Percentiles rank a stretch among this genome's conserved stretches.
Evolutionary conservation across 2,888 invertebrate species (phyloP).

Genomic region (Eupithecia inturbata): DNA sequence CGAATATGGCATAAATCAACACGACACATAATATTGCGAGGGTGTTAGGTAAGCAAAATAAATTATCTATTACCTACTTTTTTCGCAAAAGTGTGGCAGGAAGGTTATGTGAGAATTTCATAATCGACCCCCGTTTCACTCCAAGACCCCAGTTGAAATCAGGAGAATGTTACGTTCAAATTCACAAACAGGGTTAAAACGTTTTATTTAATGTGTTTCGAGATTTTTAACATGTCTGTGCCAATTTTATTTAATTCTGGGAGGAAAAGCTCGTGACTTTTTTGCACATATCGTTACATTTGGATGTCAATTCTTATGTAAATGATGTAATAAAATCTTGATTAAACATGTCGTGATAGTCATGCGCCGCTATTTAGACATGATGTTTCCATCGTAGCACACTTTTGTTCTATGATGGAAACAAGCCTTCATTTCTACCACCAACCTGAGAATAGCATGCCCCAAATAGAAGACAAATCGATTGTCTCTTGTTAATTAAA

Average conservation of each 20-base stretch:
- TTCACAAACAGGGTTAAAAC: not conserved
- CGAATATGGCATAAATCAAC: too few relatives aligned
- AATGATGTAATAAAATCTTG: too few relatives aligned
- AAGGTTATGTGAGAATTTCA: constrained; percentile 11
- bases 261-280: not conserved
- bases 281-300: not conserved
- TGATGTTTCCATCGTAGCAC: too few relatives aligned
- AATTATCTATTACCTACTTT: constrained; percentile 5
- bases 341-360: too few relatives aligned
- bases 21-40: not conserved
- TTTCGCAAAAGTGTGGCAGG: constrained; percentile 6
- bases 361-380: too few relatives aligned
- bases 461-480: too few relatives aligned
- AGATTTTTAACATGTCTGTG: not conserved
- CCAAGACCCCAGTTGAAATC: not conserved
- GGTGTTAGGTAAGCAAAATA: not conserved
- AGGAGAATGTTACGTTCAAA: constrained; percentile 1
- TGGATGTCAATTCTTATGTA: too few relatives aligned
- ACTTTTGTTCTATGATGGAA: too few relatives aligned
- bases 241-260: not conserved
- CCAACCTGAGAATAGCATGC: too few relatives aligned
- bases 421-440: too few relatives aligned
- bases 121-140: constrained; percentile 2
- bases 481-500: not conserved
- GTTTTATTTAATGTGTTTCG: not conserved